These are phyloP conservation scores for Acanthurus lineatus DNA, from an alignment of 2,797 vertebrate species.

Conservation along the genomic window DNA sequence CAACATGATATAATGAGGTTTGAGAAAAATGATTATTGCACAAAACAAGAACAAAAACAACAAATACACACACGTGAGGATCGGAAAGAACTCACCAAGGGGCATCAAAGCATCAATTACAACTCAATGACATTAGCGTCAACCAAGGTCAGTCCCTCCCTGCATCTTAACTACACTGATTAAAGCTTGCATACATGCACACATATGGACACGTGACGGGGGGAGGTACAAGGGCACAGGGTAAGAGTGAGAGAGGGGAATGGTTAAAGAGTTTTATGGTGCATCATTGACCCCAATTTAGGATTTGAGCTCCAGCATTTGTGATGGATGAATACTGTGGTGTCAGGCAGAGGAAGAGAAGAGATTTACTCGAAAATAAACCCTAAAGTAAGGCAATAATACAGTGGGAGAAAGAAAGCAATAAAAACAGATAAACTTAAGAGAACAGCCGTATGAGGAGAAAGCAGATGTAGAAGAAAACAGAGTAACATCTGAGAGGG, in stretches of 20 bases:
- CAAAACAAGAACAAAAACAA: too few relatives aligned
- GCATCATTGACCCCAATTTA: conserved; percentile 62
- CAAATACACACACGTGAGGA: background rate
- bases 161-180: conserved; percentile 24
- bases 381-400: conserved; percentile 41
- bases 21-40: conserved; percentile 13
- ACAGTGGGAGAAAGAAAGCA: background rate
- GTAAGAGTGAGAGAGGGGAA: conserved; percentile 24
- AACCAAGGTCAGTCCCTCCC: conserved; percentile 57
- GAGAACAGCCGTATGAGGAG: background rate
- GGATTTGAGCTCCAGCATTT: conserved; percentile 38
- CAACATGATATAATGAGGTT: conserved; percentile 26
- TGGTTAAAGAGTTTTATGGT: conserved; percentile 37
- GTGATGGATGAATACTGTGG: conserved; percentile 45
- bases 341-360: conserved; percentile 20
- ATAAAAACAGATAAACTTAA: conserved; percentile 26
- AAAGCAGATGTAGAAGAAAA: conserved; percentile 27
- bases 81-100: background rate
- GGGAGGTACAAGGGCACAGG: conserved; percentile 24
- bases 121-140: conserved; percentile 40
- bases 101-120: conserved; percentile 24
- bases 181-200: background rate
- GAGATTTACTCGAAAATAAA: conserved; percentile 49
- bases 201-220: conserved; percentile 2
- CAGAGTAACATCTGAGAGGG: conserved; percentile 32